Percentiles rank a stretch among this genome's conserved stretches.
phyloP scores from a whole-genome alignment of 2,113 vertebrate genomes.

The Aviceda subcristata region DNA sequence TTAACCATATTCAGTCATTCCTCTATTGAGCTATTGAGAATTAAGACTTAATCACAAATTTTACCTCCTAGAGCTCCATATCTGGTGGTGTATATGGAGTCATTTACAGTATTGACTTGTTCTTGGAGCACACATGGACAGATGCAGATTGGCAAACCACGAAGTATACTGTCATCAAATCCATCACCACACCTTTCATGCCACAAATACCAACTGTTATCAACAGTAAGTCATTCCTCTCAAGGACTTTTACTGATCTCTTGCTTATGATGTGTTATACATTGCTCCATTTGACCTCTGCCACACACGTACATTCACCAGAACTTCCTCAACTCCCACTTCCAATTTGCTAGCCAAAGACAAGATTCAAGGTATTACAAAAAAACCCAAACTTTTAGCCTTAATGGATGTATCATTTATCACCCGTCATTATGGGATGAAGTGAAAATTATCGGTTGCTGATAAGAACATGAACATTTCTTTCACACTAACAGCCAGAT shows the following conservation, averaged over 20 bases:
- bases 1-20: neutral
- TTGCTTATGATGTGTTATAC: neutral
- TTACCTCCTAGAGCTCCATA: slow-evolving; percentile 56
- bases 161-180: slow-evolving; percentile 46
- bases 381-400: neutral
- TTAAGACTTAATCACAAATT: neutral
- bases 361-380: neutral
- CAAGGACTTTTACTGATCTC: neutral
- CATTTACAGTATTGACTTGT: slow-evolving; percentile 44
- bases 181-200: slow-evolving; percentile 57
- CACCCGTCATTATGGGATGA: neutral
- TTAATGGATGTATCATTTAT: neutral
- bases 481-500: neutral
- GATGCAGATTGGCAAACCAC: slow-evolving; percentile 58
- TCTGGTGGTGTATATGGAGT: slow-evolving; percentile 39
- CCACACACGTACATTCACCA: neutral
- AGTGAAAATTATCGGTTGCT: neutral
- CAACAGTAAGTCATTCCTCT: slow-evolving; percentile 51
- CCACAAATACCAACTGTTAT: slow-evolving; percentile 38
- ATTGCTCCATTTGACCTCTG: neutral
- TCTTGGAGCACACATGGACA: slow-evolving; percentile 60
- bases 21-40: neutral
- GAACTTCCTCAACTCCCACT: neutral
- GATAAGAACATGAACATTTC: neutral
- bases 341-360: neutral